These are phyloP conservation scores for Parazoanthus atlanticus DNA, from an alignment of 92 coral and sea anemone genomes.

Conservation along the genomic window DNA sequence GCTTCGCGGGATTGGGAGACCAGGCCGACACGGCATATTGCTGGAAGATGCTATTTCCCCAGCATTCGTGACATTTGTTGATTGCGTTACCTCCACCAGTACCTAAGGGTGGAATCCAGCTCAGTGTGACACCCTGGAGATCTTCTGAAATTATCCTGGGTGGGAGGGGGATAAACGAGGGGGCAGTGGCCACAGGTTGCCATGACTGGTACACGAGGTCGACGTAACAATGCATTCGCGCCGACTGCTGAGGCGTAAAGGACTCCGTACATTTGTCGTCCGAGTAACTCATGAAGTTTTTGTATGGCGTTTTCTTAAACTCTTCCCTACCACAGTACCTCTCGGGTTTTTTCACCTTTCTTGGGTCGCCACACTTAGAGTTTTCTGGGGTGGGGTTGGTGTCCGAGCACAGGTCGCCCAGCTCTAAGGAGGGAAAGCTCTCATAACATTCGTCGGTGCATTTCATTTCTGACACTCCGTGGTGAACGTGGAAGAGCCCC, in stretches of 20 bases:
- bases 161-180: constrained; percentile 93
- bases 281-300: constrained; percentile 91
- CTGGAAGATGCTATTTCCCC: constrained; percentile 77
- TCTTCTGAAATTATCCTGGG: constrained; percentile 83
- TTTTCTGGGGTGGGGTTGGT: constrained; percentile 92
- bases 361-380: constrained; percentile 71
- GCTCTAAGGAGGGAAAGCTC: constrained; percentile 87
- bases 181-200: constrained; percentile 76
- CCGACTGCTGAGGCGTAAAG: constrained; percentile 91
- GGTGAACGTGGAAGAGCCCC: constrained; percentile 94
- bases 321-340: constrained; percentile 57
- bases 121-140: constrained; percentile 61
- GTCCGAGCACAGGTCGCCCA: constrained; percentile 96
- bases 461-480: constrained; percentile 74
- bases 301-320: constrained; percentile 77
- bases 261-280: constrained; percentile 80
- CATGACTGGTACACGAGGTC: constrained; percentile 92
- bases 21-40: constrained; percentile 91
- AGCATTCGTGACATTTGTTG: constrained; percentile 85
- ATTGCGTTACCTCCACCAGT: constrained; percentile 89
- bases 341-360: constrained; percentile 22
- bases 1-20: constrained; percentile 72
- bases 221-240: constrained; percentile 95
- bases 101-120: constrained; percentile 96
- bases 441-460: constrained; percentile 89